These are phyloP conservation scores for Noturus placidus DNA, from an alignment of 2,113 vertebrate species.

Conservation along the genomic window DNA sequence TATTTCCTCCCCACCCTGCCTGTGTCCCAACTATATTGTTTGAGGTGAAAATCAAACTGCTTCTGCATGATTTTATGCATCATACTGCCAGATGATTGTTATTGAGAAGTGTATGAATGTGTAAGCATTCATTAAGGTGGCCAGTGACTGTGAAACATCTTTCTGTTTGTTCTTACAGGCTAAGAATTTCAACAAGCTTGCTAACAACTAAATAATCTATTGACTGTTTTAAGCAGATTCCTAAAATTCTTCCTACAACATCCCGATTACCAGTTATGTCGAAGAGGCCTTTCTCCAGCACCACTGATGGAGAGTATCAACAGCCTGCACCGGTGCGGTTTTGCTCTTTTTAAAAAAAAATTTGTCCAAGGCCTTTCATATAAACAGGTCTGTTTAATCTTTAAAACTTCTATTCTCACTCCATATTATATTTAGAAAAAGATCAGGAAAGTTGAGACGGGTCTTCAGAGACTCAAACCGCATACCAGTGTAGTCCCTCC, in stretches of 20 bases:
- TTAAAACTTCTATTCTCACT: not conserved
- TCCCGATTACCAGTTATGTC: slow-evolving; percentile 71
- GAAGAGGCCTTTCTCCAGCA: slow-evolving; percentile 64
- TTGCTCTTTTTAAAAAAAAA: not conserved
- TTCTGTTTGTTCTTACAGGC: no score
- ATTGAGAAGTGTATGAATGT: no score
- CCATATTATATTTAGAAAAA: slow-evolving; percentile 61
- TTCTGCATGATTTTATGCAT: no score
- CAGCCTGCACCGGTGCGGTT: slow-evolving; percentile 65
- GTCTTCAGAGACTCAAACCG: slow-evolving; percentile 45
- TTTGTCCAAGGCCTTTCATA: not conserved
- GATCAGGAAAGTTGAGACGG: slow-evolving; percentile 58
- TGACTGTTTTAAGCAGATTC: not conserved
- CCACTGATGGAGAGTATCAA: slow-evolving; percentile 52
- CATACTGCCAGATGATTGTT: no score
- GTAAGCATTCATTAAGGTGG: no score
- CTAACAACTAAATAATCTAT: not conserved
- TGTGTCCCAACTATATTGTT: no score
- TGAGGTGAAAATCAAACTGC: no score
- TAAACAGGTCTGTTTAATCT: not conserved
- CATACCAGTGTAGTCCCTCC: slow-evolving; percentile 55
- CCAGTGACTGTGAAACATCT: no score
- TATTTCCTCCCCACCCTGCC: no score
- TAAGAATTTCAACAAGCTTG: not conserved
- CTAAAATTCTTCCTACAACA: slow-evolving; percentile 9